Base-by-base conservation (phyloP, 2,888 invertebrate genomes). In the Tryphoninae sp. region DNA sequence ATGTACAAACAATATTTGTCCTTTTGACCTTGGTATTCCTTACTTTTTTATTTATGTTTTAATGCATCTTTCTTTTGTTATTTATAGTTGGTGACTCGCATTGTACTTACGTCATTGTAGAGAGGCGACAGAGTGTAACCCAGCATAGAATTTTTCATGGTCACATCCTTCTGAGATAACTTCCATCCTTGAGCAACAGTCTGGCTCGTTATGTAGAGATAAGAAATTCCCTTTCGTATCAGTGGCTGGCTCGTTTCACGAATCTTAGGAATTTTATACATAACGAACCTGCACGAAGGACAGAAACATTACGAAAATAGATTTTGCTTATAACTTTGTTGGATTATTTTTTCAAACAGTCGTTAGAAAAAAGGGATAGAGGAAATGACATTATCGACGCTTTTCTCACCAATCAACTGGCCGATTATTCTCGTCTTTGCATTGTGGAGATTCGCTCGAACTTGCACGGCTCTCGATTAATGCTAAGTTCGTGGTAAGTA, bases 191-290 rank as follows among this genome's bases (percentile, higher is more conserved):
- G 92, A 26, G 92, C 89, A 19, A 94, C 89, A 55, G 93, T 93
- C 0, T 93, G 92, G 16, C 95, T 95, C 19, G 96, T 96, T 16
- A 97, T 93, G 87, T 94, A 96, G 88, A 95, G 92, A 88, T 97
- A 97, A 1, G 95, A 95, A 11, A 94, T 91, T 0, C 97, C 97
- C 83, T 92, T 92, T 71, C 93, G 93, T 76, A 94, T 92, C 19
- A 94, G 87, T 0, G 93, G 92, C 7, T 93, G 86, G 1, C 93
- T 88, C 83, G 93, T 93, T 80, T 93, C 91, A 71, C 93, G 93
- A 86, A 95, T 93, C 86, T 94, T 94, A 1, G 97, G 97, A 82
- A 97, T 89, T 92, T 98, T 98, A 91, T 97, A 97, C 33, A 96
- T 92, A 86, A 96, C 95, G 92, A 95, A 98, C 98, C 97, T 98